A percentile compares a stretch with the other conserved stretches of the same genome.
These are phyloP conservation scores for Oryzias dopingdopingensis DNA, from an alignment of 2,797 vertebrate genomes.

Conservation along the genomic window DNA sequence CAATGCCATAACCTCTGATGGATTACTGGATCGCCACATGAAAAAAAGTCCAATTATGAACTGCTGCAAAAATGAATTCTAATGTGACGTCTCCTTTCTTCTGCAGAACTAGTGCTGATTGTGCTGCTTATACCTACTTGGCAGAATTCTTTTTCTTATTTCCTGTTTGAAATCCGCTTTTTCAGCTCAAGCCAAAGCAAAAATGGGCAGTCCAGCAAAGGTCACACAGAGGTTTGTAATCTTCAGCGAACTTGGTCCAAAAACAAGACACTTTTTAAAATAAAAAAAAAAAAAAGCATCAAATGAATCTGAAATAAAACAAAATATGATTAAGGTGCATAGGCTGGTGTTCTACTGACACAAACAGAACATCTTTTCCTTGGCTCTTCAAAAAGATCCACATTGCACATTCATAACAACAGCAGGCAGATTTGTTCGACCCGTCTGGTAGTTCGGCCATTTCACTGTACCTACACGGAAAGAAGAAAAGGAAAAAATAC, in stretches of 20 bases:
- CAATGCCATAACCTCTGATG: constrained; percentile 14
- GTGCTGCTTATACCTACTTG: no score
- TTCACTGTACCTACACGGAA: constrained; percentile 38
- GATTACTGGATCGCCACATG: constrained; percentile 21
- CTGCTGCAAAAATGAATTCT: constrained; percentile 1
- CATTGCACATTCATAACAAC: constrained; percentile 70
- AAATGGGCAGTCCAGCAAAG: constrained; percentile 31
- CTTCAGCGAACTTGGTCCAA: constrained; percentile 8
- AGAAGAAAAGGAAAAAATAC: constrained; percentile 12
- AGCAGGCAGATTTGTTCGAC: constrained; percentile 38
- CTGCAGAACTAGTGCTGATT: no score
- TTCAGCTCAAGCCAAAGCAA: no score
- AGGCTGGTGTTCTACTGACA: constrained; percentile 64
- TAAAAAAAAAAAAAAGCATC: neutral
- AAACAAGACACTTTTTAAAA: constrained; percentile 57
- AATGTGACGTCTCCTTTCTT: constrained; percentile 3
- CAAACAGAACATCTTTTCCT: constrained; percentile 54
- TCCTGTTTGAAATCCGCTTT: no score
- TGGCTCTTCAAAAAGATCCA: constrained; percentile 62
- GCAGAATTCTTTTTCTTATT: no score
- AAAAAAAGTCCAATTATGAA: constrained; percentile 6
- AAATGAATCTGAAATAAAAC: constrained; percentile 20
- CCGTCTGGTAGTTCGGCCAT: constrained; percentile 12
- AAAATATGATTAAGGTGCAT: constrained; percentile 62
- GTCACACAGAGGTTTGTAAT: constrained; percentile 18